Conservation (phyloP, 2,113 vertebrate genomes). For the Diphyllodes magnificus region DNA sequence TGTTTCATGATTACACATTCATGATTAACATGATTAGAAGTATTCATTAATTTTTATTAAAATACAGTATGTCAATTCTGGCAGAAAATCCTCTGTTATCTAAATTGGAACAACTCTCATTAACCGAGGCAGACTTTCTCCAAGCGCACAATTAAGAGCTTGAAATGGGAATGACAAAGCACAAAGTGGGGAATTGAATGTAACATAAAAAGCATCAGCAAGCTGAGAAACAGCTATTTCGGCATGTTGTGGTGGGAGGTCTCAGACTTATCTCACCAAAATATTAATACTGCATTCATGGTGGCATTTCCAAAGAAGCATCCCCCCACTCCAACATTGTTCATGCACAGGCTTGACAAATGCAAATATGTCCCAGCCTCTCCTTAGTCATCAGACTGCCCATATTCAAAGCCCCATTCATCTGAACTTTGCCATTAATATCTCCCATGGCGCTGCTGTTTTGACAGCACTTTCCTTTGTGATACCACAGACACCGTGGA, state of each 20-base stretch:
- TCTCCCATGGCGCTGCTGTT: neutral
- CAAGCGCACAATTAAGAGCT: neutral
- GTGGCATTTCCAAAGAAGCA: neutral
- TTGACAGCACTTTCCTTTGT: slow-evolving; percentile 40
- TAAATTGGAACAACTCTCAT: neutral
- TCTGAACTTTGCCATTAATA: neutral
- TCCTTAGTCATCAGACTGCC: neutral
- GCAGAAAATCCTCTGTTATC: neutral
- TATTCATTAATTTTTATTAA: neutral
- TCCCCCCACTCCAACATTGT: neutral
- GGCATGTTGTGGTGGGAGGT: neutral
- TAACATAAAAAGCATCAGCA: neutral
- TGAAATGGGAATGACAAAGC: neutral
- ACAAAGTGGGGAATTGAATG: neutral
- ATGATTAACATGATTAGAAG: neutral
- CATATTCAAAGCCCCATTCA: neutral
- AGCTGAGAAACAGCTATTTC: neutral
- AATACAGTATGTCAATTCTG: neutral
- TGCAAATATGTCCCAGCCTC: neutral
- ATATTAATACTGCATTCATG: neutral
- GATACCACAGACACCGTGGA: neutral
- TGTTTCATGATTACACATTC: neutral
- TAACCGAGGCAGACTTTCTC: neutral
- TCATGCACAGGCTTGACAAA: neutral
- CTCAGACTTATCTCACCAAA: neutral